Evolutionary conservation across 2,888 invertebrate species (phyloP), one percentile per base, ranked within the genome.

Genomic region (Mimas tiliae): DNA sequence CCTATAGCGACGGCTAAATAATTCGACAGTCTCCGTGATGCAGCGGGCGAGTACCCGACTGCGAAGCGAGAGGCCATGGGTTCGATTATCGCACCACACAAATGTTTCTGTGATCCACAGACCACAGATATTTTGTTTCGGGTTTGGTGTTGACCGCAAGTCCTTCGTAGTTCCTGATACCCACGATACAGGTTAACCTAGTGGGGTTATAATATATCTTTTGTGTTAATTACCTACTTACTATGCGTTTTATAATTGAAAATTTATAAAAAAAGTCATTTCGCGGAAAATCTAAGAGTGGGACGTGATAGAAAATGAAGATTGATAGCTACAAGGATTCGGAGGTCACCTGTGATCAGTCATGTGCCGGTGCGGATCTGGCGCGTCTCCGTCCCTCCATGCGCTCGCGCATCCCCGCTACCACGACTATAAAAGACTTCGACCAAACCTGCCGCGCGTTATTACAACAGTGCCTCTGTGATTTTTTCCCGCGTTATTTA

Each of bases 401-500:
- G 80, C 81, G 77, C 82, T 63, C 70, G 79, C 87, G 80, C 90
- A 89, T 91, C 93, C 93, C 93, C 93, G 90, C 93, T 89, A 86
- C 91, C 67, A 67, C 81, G 76, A 81, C 87, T 93, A 93, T 93
- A 93, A 86, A 93, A 93, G 88, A 83, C 87, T 76, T 83, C 83
- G 87, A 77, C 85, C 81, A 87, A 90, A 88, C 90, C 87, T 82
- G 91, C 90, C 87, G 88, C 92, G 92, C 90, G 92, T 91, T 93
- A 93, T 93, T 92, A 93, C 93, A 87, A 90, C 90, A 90, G 93
- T 93, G 92, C 74, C 87, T 88, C 88, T 91, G 93, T 93, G 90
- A 88, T 91, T 91, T 91, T 91, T 89, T 89, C 89, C 87, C 88
- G 89, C 74, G 81, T 83, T 86, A 87, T 88, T 88, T 86, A 85